Evolutionary conservation across 2,113 vertebrate genomes (phyloP).

Genomic region (Petroica traversi): DNA sequence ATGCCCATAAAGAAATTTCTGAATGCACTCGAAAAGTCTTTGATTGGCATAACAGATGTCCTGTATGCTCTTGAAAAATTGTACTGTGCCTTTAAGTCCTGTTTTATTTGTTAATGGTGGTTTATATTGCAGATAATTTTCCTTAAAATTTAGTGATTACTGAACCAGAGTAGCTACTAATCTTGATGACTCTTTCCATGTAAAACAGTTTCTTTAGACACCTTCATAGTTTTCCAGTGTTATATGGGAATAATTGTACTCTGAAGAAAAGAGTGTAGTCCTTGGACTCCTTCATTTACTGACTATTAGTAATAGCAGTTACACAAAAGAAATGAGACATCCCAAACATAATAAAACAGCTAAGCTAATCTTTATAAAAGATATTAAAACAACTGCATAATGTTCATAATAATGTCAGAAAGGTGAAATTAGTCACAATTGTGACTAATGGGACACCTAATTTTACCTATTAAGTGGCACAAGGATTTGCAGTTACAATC

Average conservation of each 20-base stretch:
- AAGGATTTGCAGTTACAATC: neutral
- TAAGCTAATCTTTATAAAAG: neutral
- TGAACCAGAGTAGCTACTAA: neutral
- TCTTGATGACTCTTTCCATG: neutral
- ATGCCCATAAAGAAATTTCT: neutral
- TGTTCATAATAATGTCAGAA: neutral
- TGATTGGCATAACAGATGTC: neutral
- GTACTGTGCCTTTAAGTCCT: neutral
- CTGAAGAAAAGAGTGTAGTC: neutral
- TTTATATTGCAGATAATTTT: neutral
- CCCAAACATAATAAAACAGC: neutral
- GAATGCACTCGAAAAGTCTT: neutral
- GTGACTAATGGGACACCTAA: neutral
- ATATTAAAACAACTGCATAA: neutral
- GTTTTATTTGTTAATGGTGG: neutral
- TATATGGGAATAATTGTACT: neutral
- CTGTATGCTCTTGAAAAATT: neutral
- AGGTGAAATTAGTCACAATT: conserved; percentile 15
- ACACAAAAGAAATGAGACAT: neutral
- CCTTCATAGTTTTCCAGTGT: neutral
- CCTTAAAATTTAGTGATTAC: neutral
- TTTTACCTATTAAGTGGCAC: neutral
- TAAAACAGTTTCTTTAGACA: neutral
- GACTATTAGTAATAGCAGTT: neutral
- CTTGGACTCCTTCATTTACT: neutral